These are phyloP conservation scores for Trichomalopsis sarcophagae DNA, from an alignment of 1,140 invertebrate genomes.

Conservation along the genomic window DNA sequence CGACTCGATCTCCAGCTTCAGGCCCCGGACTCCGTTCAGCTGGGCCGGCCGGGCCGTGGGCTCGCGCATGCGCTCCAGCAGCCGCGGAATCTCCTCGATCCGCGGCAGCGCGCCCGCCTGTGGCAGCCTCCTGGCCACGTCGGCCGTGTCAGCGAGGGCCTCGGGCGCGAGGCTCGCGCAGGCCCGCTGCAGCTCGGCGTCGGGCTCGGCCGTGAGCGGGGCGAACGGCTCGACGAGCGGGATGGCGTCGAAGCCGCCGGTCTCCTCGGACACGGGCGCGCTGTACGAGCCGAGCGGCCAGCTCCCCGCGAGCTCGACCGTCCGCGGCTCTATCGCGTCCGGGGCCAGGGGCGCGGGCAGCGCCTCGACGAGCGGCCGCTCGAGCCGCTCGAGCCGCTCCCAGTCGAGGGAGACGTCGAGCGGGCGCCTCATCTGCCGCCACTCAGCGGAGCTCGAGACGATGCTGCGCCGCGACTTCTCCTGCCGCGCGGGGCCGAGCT, in stretches of 20 bases:
- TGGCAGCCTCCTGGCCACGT: slow-evolving; percentile 76
- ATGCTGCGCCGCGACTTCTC: slow-evolving; percentile 55
- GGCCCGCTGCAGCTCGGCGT: slow-evolving; percentile 61
- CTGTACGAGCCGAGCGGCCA: slow-evolving; percentile 63
- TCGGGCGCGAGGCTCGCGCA: slow-evolving; percentile 73
- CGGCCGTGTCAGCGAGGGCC: slow-evolving; percentile 76
- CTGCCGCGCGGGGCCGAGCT: slow-evolving; percentile 28
- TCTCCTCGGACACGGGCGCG: slow-evolving; percentile 73
- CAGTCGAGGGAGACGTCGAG: slow-evolving; percentile 76
- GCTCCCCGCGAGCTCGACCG: slow-evolving; percentile 65
- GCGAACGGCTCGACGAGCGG: slow-evolving; percentile 79
- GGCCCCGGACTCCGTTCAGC: slow-evolving; percentile 76
- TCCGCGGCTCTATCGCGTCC: slow-evolving; percentile 73
- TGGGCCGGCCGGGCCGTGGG: slow-evolving; percentile 57
- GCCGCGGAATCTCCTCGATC: slow-evolving; percentile 79
- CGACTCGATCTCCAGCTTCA: slow-evolving; percentile 80
- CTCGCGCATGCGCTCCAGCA: slow-evolving; percentile 80
- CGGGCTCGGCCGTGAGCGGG: slow-evolving; percentile 75
- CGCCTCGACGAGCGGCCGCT: slow-evolving; percentile 30
- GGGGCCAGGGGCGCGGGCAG: slow-evolving; percentile 71
- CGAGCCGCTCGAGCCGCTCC: slow-evolving; percentile 78
- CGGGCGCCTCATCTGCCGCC: slow-evolving; percentile 57
- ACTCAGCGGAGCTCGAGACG: slow-evolving; percentile 56
- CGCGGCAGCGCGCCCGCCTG: slow-evolving; percentile 77
- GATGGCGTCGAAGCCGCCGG: slow-evolving; percentile 78